A percentile compares a stretch with the other conserved stretches of the same genome.
These are phyloP conservation scores for Cyphomyrmex costatus DNA, from an alignment of 1,140 invertebrate genomes.

Conservation along the genomic window DNA sequence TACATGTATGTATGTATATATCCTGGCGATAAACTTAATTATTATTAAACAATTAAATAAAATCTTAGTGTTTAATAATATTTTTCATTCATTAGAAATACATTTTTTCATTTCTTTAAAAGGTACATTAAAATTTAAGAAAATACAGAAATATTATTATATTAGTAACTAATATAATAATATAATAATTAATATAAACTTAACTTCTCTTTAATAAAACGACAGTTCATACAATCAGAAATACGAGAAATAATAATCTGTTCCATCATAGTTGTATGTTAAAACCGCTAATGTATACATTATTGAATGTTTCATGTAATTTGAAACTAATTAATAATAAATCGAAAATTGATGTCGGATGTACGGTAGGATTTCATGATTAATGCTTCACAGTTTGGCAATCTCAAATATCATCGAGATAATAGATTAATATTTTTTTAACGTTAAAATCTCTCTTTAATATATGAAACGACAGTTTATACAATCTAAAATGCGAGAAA, in stretches of 20 bases:
- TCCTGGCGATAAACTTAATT: not conserved
- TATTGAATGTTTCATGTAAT: slow-evolving; percentile 11
- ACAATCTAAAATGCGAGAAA: not conserved
- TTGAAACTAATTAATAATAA: slow-evolving; percentile 51
- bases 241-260: not conserved
- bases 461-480: not conserved
- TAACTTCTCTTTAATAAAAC: too few species aligned
- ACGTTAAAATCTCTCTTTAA: too few species aligned
- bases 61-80: too few species aligned
- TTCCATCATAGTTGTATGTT: not conserved
- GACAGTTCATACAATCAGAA: not conserved
- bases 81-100: too few species aligned
- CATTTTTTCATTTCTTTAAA: too few species aligned
- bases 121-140: too few species aligned
- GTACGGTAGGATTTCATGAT: slow-evolving; percentile 36
- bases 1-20: too few species aligned
- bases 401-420: slow-evolving; percentile 28
- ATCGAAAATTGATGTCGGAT: slow-evolving; percentile 30
- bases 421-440: not conserved
- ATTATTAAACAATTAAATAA: too few species aligned
- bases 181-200: too few species aligned
- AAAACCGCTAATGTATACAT: not conserved
- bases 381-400: slow-evolving; percentile 14
- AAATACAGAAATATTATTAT: too few species aligned
- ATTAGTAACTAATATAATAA: too few species aligned